A percentile compares a stretch with the other conserved stretches of the same genome.
Conservation (phyloP, 23 tunicate species). For the Diplosoma virens region DNA sequence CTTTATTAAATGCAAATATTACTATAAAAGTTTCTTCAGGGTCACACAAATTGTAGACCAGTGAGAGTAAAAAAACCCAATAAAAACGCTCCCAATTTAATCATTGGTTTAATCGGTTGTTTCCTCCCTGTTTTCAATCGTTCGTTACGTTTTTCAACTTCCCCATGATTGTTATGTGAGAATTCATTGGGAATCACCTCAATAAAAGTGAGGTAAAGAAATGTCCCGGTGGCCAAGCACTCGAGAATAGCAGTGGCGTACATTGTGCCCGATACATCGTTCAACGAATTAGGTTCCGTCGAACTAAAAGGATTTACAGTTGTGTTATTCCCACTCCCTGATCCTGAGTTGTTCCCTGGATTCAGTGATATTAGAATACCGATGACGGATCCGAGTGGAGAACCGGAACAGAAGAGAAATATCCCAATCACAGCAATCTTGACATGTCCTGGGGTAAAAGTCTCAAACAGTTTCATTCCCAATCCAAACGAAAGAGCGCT, state of each 20-base stretch:
- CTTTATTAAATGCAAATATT: no score
- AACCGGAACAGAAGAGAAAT: slow-evolving; percentile 63
- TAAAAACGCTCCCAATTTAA: slow-evolving; percentile 49
- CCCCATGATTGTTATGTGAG: slow-evolving; percentile 48
- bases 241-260: slow-evolving; percentile 53
- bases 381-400: slow-evolving; percentile 74
- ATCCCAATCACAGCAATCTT: slow-evolving; percentile 41
- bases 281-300: neutral
- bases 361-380: slow-evolving; percentile 38
- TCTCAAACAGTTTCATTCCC: slow-evolving; percentile 72
- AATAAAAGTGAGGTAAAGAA: slow-evolving; percentile 79
- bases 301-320: neutral
- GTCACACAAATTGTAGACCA: slow-evolving; percentile 63
- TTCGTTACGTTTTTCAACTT: neutral
- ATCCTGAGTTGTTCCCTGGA: neutral
- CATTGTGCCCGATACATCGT: slow-evolving; percentile 17
- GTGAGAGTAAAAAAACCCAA: slow-evolving; percentile 64
- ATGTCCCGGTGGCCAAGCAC: slow-evolving; percentile 82
- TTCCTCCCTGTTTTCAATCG: neutral
- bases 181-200: slow-evolving; percentile 85
- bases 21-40: no score
- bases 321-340: neutral
- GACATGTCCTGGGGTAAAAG: slow-evolving; percentile 25
- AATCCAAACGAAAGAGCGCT: slow-evolving; percentile 67
- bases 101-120: slow-evolving; percentile 16